phyloP scores from a whole-genome alignment of 2,888 invertebrate species.

The Pharmacophagus antenor region DNA sequence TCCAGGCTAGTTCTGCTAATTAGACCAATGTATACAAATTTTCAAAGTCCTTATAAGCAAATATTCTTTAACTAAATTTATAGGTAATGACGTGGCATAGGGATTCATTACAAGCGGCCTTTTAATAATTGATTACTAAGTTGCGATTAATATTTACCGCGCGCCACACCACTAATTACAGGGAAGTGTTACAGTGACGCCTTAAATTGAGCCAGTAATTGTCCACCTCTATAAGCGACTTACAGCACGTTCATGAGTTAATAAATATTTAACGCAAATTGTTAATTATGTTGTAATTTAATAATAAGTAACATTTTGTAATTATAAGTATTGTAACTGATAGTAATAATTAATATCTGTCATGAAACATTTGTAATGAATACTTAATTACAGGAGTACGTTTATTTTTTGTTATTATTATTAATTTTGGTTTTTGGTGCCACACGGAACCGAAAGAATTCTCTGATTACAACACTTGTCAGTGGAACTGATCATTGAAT shows the following conservation, averaged over 20 bases:
- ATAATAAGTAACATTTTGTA: neutral
- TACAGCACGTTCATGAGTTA: neutral
- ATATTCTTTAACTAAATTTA: neutral
- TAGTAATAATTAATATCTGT: neutral
- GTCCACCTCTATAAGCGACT: neutral
- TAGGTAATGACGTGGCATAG: neutral
- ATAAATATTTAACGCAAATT: neutral
- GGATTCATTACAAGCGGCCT: neutral
- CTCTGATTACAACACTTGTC: too few species aligned
- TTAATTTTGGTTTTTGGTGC: too few species aligned
- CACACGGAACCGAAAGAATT: too few species aligned
- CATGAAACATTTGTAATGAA: too few species aligned
- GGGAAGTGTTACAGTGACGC: slow-evolving; percentile 21
- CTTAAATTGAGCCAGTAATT: slow-evolving; percentile 11
- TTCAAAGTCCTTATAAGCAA: too few species aligned
- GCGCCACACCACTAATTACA: slow-evolving; percentile 20
- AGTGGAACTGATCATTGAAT: too few species aligned
- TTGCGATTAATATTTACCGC: slow-evolving; percentile 14
- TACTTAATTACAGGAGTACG: too few species aligned
- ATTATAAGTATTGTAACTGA: neutral
- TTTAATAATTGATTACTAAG: slow-evolving; percentile 19
- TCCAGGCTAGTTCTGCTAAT: too few species aligned
- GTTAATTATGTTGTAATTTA: neutral
- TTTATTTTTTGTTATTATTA: too few species aligned
- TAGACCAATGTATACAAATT: too few species aligned